phyloP scores from a whole-genome alignment of 2,888 invertebrate species.

The Habroteleia sp. region DNA sequence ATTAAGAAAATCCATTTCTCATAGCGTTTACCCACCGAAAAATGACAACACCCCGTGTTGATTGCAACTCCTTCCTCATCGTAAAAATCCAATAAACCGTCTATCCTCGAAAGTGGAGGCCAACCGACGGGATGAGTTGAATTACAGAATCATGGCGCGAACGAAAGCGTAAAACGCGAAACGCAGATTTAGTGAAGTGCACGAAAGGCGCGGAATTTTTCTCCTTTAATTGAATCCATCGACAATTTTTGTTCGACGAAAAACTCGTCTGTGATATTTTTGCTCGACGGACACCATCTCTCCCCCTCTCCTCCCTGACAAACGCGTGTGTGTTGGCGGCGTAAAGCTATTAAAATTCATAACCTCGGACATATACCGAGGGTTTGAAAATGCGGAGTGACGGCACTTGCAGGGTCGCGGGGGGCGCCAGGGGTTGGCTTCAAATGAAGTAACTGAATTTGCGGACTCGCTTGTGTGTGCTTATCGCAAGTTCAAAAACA shows the following conservation, averaged over 20 bases:
- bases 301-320: constrained; percentile 66
- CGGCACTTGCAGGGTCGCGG: constrained; percentile 48
- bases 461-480: constrained; percentile 73
- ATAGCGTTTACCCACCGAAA: constrained; percentile 21
- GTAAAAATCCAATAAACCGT: constrained; percentile 28
- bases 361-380: constrained; percentile 80
- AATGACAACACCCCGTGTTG: neutral
- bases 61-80: constrained; percentile 12
- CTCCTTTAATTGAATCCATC: constrained; percentile 80
- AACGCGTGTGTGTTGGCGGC: constrained; percentile 71
- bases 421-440: constrained; percentile 65
- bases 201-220: constrained; percentile 68
- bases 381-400: constrained; percentile 76
- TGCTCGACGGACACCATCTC: constrained; percentile 65
- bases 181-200: constrained; percentile 18
- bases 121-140: constrained; percentile 41
- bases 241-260: constrained; percentile 79
- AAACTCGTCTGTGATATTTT: constrained; percentile 78
- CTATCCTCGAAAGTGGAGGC: constrained; percentile 22
- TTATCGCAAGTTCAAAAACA: constrained; percentile 66
- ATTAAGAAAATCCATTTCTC: constrained; percentile 23
- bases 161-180: constrained; percentile 23
- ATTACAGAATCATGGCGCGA: constrained; percentile 44
- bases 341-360: constrained; percentile 81
- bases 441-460: constrained; percentile 80